phyloP scores from a whole-genome alignment of 2,113 vertebrate genomes.

The Ptychochromis oligacanthus region DNA sequence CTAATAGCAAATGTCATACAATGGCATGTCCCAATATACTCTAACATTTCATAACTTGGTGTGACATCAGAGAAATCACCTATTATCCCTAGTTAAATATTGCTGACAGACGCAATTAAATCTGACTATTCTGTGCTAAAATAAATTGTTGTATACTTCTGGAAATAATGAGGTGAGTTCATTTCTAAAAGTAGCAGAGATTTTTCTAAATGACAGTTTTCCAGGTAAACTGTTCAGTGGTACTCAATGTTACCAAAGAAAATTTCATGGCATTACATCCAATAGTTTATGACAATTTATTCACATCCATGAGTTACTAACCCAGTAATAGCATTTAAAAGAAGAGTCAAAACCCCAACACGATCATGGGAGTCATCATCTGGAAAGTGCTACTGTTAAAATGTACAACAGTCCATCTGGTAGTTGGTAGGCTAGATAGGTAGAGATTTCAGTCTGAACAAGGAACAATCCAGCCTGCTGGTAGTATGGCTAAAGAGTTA shows the following conservation, averaged over 20 bases:
- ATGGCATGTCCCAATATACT: conserved; percentile 8
- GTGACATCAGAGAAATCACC: not conserved
- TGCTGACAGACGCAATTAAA: not conserved
- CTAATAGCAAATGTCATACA: conserved; percentile 4
- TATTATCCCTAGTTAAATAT: not conserved
- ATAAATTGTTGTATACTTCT: not conserved
- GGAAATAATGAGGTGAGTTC: not conserved
- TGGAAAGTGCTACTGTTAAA: conserved; percentile 1
- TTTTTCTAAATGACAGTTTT: not conserved
- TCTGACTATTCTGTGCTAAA: not conserved
- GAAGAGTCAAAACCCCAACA: not conserved
- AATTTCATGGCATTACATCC: not conserved
- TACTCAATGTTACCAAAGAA: not conserved
- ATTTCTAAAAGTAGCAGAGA: not conserved
- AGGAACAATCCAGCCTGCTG: not conserved
- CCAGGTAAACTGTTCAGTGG: not conserved
- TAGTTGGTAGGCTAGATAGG: not conserved
- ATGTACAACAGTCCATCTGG: not conserved
- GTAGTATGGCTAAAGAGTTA: not conserved
- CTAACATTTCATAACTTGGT: conserved; percentile 31
- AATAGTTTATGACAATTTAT: not conserved
- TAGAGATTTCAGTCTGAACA: not conserved
- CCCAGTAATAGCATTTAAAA: not conserved
- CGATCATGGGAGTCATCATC: conserved; percentile 10
- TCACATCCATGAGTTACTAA: conserved; percentile 11